These are phyloP conservation scores for Phodopus roborovskii DNA, from an alignment of 2,113 vertebrate genomes.

Conservation along the genomic window DNA sequence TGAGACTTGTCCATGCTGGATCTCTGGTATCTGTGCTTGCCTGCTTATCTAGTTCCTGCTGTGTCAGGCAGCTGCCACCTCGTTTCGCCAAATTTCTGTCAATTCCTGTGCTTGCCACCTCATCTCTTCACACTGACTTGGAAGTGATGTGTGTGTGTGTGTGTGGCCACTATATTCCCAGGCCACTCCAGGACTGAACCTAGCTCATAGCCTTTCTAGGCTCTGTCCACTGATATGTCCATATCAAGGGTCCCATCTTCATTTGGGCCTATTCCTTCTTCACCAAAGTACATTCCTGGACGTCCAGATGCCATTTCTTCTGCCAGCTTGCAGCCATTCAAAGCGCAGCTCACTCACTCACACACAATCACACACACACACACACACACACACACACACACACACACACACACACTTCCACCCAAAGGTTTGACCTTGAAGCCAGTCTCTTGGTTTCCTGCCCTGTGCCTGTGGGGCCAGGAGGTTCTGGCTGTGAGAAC, in stretches of 20 bases:
- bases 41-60: not conserved
- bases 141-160: not conserved
- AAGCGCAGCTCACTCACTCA: fast-evolving
- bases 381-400: too few relatives aligned
- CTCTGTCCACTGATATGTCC: not conserved
- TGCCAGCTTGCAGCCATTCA: not conserved
- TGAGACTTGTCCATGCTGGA: not conserved
- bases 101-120: fast-evolving
- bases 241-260: not conserved
- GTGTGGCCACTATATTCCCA: not conserved
- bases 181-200: not conserved
- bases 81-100: not conserved
- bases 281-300: not conserved
- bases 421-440: too few relatives aligned
- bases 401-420: not conserved
- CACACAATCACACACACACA: too few relatives aligned
- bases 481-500: not conserved
- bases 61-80: not conserved
- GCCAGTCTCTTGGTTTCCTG: not conserved
- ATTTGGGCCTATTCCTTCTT: not conserved
- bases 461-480: not conserved
- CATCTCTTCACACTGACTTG: not conserved
- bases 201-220: not conserved
- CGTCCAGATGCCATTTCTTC: too few relatives aligned
- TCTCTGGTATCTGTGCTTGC: not conserved